Conservation (phyloP, 2,113 vertebrate genomes). For the Sceloporus tristichus region DNA sequence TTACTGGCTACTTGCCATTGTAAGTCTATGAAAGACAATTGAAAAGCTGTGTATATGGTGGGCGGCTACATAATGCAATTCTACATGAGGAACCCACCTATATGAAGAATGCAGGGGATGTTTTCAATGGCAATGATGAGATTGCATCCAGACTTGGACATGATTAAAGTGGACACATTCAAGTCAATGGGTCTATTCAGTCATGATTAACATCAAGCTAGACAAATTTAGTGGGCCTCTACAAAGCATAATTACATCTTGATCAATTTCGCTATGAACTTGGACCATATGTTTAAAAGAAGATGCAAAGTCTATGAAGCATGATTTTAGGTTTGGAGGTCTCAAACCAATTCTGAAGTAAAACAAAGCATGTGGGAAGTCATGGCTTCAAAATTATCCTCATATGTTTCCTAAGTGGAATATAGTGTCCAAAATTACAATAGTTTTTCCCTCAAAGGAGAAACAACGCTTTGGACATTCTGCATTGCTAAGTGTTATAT, state of each 20-base stretch:
- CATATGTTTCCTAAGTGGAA: not conserved
- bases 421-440: too few relatives aligned
- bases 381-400: not conserved
- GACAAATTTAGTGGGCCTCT: not conserved
- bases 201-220: not conserved
- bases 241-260: not conserved
- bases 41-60: not conserved
- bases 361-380: not conserved
- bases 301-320: conserved; percentile 27
- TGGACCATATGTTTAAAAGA: conserved; percentile 2
- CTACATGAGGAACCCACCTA: not conserved
- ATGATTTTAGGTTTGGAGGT: conserved; percentile 29
- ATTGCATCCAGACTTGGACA: not conserved
- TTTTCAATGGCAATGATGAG: not conserved
- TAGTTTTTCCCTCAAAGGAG: too few relatives aligned
- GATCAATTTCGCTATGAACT: not conserved
- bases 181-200: not conserved
- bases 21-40: conserved; percentile 5
- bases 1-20: conserved; percentile 47
- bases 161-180: not conserved
- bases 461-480: too few relatives aligned
- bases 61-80: fast-evolving
- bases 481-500: too few relatives aligned
- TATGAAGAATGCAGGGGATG: not conserved
- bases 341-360: not conserved